Evolutionary conservation across 1,140 invertebrate genomes (phyloP).

Genomic region (Grapholita molesta): DNA sequence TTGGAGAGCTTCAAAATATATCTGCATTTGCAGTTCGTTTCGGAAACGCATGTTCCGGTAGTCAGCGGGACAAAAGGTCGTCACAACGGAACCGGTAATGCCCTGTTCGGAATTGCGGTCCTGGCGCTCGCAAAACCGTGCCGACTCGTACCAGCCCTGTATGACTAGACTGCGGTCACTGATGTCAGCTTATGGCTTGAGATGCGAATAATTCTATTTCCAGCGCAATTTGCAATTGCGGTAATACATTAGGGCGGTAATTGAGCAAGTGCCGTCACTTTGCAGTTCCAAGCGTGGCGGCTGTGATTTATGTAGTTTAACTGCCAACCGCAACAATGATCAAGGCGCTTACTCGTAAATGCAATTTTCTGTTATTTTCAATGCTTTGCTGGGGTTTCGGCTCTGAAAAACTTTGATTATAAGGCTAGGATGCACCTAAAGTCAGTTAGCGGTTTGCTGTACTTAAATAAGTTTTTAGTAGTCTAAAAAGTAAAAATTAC

Average conservation of each 20-base stretch:
- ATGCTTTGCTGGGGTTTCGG: background rate
- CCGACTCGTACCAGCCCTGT: constrained; percentile 25
- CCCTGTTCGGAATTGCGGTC: constrained; percentile 51
- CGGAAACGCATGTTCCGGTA: constrained; percentile 41
- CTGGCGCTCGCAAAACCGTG: constrained; percentile 22
- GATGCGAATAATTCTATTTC: constrained; percentile 15
- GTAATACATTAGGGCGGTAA: constrained; percentile 15
- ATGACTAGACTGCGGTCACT: background rate
- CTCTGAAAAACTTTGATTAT: background rate
- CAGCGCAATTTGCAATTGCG: background rate
- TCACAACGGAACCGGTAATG: constrained; percentile 51
- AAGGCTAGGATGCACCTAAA: background rate
- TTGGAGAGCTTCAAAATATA: constrained; percentile 37
- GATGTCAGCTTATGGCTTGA: background rate
- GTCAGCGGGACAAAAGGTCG: constrained; percentile 44
- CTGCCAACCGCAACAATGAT: constrained; percentile 3
- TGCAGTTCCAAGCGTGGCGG: background rate
- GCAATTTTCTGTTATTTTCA: background rate
- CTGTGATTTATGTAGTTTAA: constrained; percentile 7
- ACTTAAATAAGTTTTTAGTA: background rate
- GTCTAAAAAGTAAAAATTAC: background rate
- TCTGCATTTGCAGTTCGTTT: constrained; percentile 48
- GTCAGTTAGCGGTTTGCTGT: background rate
- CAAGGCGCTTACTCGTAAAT: background rate
- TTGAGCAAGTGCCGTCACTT: constrained; percentile 15